Base-by-base conservation (phyloP, 2,113 vertebrate genomes). In the Ascaphus truei region DNA sequence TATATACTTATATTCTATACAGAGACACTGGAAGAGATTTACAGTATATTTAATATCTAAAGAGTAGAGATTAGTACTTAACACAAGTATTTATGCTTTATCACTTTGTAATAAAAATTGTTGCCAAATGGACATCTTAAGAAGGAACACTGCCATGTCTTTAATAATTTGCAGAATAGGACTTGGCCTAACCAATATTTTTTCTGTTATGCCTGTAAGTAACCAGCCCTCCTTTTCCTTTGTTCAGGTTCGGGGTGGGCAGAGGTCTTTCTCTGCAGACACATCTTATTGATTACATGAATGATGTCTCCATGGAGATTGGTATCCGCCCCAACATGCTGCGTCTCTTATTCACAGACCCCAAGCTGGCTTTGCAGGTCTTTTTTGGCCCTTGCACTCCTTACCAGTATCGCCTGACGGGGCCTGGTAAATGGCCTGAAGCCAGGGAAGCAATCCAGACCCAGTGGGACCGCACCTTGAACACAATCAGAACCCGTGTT, bases 381-480 rank as follows among this genome's bases (percentile, higher is more conserved):
- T 27, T 60, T 4, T 69, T 69, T 23, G 66, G 66, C 11, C 66
- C 66, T 10, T 69, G 45, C 45, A 69, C 66, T 12, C 56, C 66
- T 37, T 69, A 60, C 33, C 66, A 69, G 56, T 27, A 37, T 1
- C 56, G 66, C 1, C 55, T 69, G 1, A 29, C 10, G 22, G 66
- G 66, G 2, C 55, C 93, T 0, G 90, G 94, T 4, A 72, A 62
- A 57, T 98, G 96, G 94, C 57, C 87, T 0, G 92, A 90, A 33
- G 94, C 93, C 30, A 85, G 88, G 23, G 79, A 88, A 41, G 89
- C 94, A 57, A 94, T 96, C 80, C 60, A 93, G 51, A 93, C 84
- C 6, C 92, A 94, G 79, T 94, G 91, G 94, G 86, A 95, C 23
- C 78, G 90, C 7, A 72, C 85, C 3, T 1, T 80, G 56, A 76